Base-by-base conservation (phyloP, 2,888 invertebrate genomes). In the Helicoverpa assulta region DNA sequence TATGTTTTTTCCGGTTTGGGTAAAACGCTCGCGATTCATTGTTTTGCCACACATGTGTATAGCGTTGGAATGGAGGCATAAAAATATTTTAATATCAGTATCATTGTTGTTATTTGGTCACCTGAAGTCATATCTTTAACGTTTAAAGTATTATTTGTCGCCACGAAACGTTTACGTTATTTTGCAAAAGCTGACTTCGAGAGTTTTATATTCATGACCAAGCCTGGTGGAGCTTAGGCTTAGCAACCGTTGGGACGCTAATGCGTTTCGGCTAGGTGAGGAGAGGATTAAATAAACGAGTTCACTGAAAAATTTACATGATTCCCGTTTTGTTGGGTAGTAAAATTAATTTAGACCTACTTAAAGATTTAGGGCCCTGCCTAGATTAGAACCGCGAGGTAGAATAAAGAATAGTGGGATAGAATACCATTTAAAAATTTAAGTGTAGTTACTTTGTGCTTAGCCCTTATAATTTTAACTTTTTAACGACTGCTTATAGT, bases 131-230 rank as follows among this genome's bases (percentile, higher is more conserved):
- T 16, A 4, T 43, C 43, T 43, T 43, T 16, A 71, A 52, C 67
- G 69, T 76, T 71, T 57, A 53, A 55, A 37, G 59, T 67, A 65
- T 70, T 79, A 67, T 57, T 69, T 66, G 70, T 64, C 64, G 66
- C 65, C 33, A 62, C 68, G 69, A 74, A 66, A 79, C 74, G 80
- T 76, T 73, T 78, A 76, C 79, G 78, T 71, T 61, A 68, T 63
- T 61, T 73, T 82, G 78, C 56, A n/a, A 50, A 18, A 26, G 54
- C 55, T 60, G 40, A 54, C 70, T 66, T 69, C 37, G 64, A 56
- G 58, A 66, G 71, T 83, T 82, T 78, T 80, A 74, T 77, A 78
- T 84, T 83, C 73, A 83, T 75, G 78, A 71, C 76, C 75, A 78
- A 63, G 70, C 40, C n/a, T 69, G 67, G 60, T 62, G 50, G 50